Evolutionary conservation across 2,113 vertebrate genomes (phyloP), one percentile per base, ranked within the genome.

Genomic region (Lepus timidus): DNA sequence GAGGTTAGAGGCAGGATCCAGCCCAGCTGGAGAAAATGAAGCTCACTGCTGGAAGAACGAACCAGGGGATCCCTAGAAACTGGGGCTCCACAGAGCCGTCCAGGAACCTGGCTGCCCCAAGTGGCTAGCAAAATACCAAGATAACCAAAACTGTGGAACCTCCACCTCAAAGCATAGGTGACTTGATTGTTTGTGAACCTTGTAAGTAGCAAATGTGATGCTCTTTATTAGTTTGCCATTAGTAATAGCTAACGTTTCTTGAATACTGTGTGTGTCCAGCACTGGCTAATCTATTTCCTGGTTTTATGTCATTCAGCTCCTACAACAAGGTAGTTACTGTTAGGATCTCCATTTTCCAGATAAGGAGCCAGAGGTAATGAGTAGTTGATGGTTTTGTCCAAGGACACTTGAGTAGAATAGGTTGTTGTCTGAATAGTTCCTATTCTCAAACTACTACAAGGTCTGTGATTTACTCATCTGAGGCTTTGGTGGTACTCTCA

Each of bases 211-310:
- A 70, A 8, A 36, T 78, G 52, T 22, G 65, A 75, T 44, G 82
- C 17, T 61, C 93, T 92, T 82, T 88, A 73, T 95, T 96, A 65
- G 29, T 83, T 80, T 92, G 51, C 52, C n/a, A 16, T 92, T 93
- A 95, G 27, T 90, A 95, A 85, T 27, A 82, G 68, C 39, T 92
- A 95, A 71, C 61, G 20, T 88, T 90, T 88, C 81, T 95, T 85
- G 76, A 92, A 19, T 68, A 58, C 13, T 17, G 14, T 58, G 5
- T 70, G 49, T 78, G 61, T 85, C 49, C 14, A 71, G 51, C 13
- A 44, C 17, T 90, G 52, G 64, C 88, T 94, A 12, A 88, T 90
- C 82, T 85, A 25, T 71, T 96, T 85, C 27, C 73, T 81, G 49
- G 20, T 82, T 33, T 88, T 94, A 65, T 79, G 85, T 95, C 29